A percentile compares a stretch with the other conserved stretches of the same genome.
Conservation (phyloP, 2,113 vertebrate species). For the Herpailurus yagouaroundi region DNA sequence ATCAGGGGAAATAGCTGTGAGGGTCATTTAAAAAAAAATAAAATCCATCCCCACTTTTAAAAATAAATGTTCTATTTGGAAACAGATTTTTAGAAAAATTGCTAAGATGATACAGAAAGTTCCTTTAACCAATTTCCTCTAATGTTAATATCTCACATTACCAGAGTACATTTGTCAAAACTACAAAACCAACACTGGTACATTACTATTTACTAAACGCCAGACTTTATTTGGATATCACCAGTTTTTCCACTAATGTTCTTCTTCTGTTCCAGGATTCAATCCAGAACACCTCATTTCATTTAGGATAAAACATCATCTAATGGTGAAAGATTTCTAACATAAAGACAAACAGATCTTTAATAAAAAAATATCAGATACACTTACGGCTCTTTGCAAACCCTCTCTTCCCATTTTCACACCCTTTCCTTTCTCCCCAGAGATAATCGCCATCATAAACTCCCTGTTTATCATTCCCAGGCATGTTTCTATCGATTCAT, state of each 20-base stretch:
- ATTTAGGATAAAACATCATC: neutral
- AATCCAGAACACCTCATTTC: neutral
- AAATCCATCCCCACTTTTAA: neutral
- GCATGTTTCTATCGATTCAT: neutral
- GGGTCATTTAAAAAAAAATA: neutral
- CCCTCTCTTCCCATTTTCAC: neutral
- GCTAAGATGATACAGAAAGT: neutral
- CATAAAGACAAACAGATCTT: neutral
- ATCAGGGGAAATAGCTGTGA: neutral
- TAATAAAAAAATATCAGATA: constrained; percentile 4
- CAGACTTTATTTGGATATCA: constrained; percentile 38
- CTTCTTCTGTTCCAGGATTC: constrained; percentile 8
- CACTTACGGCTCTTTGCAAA: neutral
- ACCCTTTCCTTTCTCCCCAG: neutral
- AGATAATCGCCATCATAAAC: neutral
- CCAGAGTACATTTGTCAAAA: neutral
- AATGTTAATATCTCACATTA: neutral
- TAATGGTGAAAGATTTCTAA: constrained; percentile 24
- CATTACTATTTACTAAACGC: constrained; percentile 14
- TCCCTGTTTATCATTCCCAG: neutral
- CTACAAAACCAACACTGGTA: neutral
- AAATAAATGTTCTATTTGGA: constrained; percentile 4
- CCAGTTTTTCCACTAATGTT: constrained; percentile 25
- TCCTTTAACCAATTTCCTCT: neutral
- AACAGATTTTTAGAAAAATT: constrained; percentile 50